A percentile compares a stretch with the other conserved stretches of the same genome.
These are phyloP conservation scores for Pluvianellus socialis DNA, from an alignment of 2,113 vertebrate species.

Conservation along the genomic window DNA sequence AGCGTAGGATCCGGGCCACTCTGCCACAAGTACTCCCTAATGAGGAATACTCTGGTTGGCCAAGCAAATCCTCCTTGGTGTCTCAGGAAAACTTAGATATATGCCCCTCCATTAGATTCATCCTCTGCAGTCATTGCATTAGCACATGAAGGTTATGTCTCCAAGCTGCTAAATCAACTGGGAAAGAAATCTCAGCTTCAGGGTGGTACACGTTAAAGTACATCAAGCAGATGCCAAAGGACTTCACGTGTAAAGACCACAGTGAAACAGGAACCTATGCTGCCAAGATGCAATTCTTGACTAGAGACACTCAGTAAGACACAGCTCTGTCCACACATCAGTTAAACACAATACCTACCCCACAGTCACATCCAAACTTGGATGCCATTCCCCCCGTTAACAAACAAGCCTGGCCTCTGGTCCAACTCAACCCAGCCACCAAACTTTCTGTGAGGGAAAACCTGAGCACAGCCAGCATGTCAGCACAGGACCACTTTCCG, in stretches of 20 bases:
- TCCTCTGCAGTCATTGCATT: background rate
- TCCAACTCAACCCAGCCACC: background rate
- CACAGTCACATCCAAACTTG: background rate
- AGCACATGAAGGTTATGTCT: background rate
- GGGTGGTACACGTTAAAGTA: background rate
- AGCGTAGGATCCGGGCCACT: background rate
- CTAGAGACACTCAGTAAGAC: background rate
- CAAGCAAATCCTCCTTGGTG: background rate
- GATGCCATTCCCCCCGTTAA: background rate
- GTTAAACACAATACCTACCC: background rate
- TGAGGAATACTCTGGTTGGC: background rate
- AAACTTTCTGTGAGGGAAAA: background rate
- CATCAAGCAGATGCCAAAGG: background rate
- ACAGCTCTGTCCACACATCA: background rate
- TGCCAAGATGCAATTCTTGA: background rate
- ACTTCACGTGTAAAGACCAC: background rate
- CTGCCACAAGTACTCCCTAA: background rate
- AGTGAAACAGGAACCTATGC: background rate
- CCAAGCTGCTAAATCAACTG: background rate
- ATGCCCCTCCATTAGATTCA: background rate
- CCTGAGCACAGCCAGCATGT: accelerated
- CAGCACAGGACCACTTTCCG: background rate
- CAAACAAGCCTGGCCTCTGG: background rate
- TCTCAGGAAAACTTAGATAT: background rate
- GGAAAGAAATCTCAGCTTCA: background rate